Base-by-base conservation (phyloP, 1,140 invertebrate species). In the Riptortus pedestris region DNA sequence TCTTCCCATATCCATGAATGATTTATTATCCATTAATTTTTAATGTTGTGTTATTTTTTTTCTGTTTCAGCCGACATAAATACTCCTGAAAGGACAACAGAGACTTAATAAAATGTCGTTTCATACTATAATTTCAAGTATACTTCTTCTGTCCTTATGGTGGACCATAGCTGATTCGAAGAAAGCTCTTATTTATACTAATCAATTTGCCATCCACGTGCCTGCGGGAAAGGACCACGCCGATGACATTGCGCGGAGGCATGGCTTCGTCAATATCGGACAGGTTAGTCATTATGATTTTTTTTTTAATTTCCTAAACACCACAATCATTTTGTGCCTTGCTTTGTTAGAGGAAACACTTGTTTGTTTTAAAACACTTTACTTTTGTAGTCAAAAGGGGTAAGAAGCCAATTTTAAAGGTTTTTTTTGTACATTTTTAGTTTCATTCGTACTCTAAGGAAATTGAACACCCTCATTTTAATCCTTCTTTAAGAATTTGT, bases 171-270 rank as follows among this genome's bases (percentile, higher is more conserved):
- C 14, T n/a, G 18, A 20, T 14, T 14, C 16, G 3, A 59, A 48
- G 33, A 18, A 33, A 20, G 7, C 69, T 63, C 70, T 76, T 18
- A 78, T 88, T 69, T 90, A 83, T 72, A 81, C 81, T 71, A 87
- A 90, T 73, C 81, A 91, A 72, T 90, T 91, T 72, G 88, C 88
- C 14, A 81, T 90, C 29, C 81, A 88, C 43, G 33, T 67, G 24
- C 63, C 63, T 27, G 64, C 22, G 22, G 63, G 62, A 16, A 48
- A 57, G n/a, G 47, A 64, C 2, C 55, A 52, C 16, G 66, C 58
- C n/a, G 63, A 67, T 26, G 55, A 28, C 24, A 55, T 64, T 20
- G 66, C 66, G n/a, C 28, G 18, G 5, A 64, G 60, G 31, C 62
- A 67, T 43, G 63, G 63, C 31, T 64, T 64, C 59, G 24, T 28